Conservation (phyloP, 2,888 invertebrate genomes). For the Drosophila mayaguana region DNA sequence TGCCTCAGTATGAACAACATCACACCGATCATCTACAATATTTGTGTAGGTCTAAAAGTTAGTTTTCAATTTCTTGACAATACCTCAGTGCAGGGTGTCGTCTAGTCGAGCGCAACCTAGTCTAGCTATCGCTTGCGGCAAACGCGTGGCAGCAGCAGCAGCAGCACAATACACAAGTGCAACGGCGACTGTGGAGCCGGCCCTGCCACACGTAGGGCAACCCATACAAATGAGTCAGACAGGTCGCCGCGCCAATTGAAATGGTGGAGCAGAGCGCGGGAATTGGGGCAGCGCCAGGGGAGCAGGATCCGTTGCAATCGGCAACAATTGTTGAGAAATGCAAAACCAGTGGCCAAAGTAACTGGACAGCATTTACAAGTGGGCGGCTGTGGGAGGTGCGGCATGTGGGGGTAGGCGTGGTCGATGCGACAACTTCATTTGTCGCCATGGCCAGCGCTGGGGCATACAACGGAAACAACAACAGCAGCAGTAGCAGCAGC, state of each 20-base stretch:
- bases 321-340: conserved; percentile 23
- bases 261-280: conserved; percentile 8
- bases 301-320: conserved; percentile 46
- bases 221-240: conserved; percentile 63
- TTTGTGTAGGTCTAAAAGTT: background rate
- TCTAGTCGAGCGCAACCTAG: background rate
- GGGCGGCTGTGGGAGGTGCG: background rate
- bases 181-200: conserved; percentile 5
- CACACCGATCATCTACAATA: too few species aligned
- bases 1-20: background rate
- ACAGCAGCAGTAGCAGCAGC: conserved; percentile 19
- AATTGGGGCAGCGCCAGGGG: background rate
- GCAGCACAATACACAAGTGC: conserved; percentile 20
- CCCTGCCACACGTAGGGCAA: conserved; percentile 42
- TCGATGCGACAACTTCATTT: conserved; percentile 72
- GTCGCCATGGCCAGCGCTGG: conserved; percentile 45
- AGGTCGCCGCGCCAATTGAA: conserved; percentile 48
- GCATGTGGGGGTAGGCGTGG: background rate
- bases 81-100: background rate
- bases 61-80: background rate
- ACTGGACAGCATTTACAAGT: conserved; percentile 23
- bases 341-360: conserved; percentile 39
- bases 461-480: conserved; percentile 56
- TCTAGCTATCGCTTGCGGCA: conserved; percentile 2
- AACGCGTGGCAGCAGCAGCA: conserved; percentile 56